phyloP scores from a whole-genome alignment of 2,888 invertebrate genomes.

The Acrocyrtus sp. region DNA sequence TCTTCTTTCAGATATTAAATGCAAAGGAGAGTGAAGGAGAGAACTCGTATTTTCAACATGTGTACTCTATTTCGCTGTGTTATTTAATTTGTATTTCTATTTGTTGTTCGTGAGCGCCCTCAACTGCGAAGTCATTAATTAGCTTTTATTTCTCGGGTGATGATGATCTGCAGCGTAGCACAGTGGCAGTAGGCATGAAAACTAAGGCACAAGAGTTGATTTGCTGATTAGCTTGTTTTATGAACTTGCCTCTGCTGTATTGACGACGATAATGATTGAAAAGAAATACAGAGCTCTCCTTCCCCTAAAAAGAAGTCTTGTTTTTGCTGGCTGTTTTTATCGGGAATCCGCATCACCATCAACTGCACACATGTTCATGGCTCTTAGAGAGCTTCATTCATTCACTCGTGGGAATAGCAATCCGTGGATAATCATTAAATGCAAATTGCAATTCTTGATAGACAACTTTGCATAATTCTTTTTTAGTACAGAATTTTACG shows the following conservation, averaged over 20 bases:
- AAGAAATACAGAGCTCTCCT: constrained; percentile 5
- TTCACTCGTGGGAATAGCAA: not conserved
- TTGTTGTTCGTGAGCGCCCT: too few relatives aligned
- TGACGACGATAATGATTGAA: constrained; percentile 20
- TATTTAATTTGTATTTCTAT: too few relatives aligned
- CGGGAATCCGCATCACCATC: not conserved
- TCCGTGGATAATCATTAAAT: not conserved
- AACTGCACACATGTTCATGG: constrained; percentile 13
- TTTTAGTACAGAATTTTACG: too few relatives aligned
- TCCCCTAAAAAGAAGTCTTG: constrained; percentile 15
- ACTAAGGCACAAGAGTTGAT: constrained; percentile 51
- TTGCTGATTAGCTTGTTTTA: constrained; percentile 56
- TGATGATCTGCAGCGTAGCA: constrained; percentile 48
- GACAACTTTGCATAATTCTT: constrained; percentile 45
- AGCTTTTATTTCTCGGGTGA: constrained; percentile 20
- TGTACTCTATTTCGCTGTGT: too few relatives aligned
- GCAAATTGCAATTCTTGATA: constrained; percentile 37
- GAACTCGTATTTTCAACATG: too few relatives aligned
- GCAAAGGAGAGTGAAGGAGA: too few relatives aligned
- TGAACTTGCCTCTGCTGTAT: constrained; percentile 41
- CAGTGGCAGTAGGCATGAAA: constrained; percentile 54
- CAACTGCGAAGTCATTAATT: not conserved
- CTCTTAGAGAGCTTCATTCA: constrained; percentile 2
- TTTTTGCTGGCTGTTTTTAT: constrained; percentile 7
- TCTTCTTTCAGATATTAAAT: too few relatives aligned